Conservation (phyloP, 2,888 invertebrate species). For the Volucella inanis region DNA sequence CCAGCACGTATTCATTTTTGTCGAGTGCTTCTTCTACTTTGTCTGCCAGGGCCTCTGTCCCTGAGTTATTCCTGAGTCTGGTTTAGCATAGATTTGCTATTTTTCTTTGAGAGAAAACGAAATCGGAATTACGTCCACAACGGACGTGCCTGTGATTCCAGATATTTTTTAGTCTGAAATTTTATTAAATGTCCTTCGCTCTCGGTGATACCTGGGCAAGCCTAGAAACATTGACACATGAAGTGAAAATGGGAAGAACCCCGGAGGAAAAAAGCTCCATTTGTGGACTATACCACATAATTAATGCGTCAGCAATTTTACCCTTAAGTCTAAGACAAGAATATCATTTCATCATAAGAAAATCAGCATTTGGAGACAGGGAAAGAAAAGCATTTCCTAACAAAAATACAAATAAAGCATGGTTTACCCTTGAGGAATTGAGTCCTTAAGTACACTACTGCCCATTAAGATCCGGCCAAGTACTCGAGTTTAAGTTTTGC, state of each 20-base stretch:
- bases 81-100: too few relatives aligned
- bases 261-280: slow-evolving; percentile 25
- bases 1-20: too few relatives aligned
- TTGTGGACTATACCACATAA: slow-evolving; percentile 48
- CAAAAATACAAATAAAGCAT: slow-evolving; percentile 49
- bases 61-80: too few relatives aligned
- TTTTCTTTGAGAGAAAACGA: too few relatives aligned
- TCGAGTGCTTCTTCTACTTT: too few relatives aligned
- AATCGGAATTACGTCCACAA: too few relatives aligned
- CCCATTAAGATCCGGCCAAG: slow-evolving; percentile 1
- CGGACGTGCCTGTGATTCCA: background rate
- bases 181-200: slow-evolving; percentile 20
- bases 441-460: slow-evolving; percentile 49
- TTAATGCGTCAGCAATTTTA: slow-evolving; percentile 47
- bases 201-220: background rate
- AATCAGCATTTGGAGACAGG: slow-evolving; percentile 13
- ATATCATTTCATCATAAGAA: slow-evolving; percentile 10
- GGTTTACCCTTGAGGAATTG: slow-evolving; percentile 63
- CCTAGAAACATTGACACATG: background rate
- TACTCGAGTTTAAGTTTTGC: slow-evolving; percentile 18
- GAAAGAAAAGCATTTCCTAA: background rate
- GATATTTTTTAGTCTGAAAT: slow-evolving; percentile 22
- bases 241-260: slow-evolving; percentile 34
- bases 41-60: too few relatives aligned
- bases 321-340: slow-evolving; percentile 12